phyloP scores from a whole-genome alignment of 2,113 vertebrate genomes.

The Corvus cornix region DNA sequence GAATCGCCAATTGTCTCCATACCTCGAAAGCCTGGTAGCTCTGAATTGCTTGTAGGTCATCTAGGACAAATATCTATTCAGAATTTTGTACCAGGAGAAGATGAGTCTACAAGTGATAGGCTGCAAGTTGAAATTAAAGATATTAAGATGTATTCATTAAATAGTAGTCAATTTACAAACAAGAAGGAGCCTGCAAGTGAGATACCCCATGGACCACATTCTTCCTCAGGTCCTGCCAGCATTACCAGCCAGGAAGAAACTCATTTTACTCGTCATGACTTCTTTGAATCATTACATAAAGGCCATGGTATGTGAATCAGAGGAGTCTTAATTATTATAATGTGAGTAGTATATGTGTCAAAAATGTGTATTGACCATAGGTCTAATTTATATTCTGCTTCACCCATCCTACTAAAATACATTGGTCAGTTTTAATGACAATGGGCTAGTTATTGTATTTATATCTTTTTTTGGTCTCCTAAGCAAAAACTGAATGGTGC shows the following conservation, averaged over 20 bases:
- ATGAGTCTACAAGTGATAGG: conserved; percentile 80
- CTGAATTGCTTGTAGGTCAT: conserved; percentile 91
- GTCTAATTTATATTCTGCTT: background rate
- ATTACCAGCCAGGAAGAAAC: conserved; percentile 79
- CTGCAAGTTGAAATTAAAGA: conserved; percentile 93
- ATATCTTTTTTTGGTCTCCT: background rate
- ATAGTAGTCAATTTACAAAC: conserved; percentile 79
- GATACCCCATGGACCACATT: background rate
- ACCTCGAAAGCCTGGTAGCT: conserved; percentile 90
- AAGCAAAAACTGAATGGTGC: background rate
- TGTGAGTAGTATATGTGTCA: background rate
- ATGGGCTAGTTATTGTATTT: background rate
- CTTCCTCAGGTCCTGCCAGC: conserved; percentile 54
- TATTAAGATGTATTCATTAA: conserved; percentile 93
- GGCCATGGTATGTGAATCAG: conserved; percentile 84
- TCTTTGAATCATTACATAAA: conserved; percentile 89
- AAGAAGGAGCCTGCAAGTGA: conserved; percentile 63
- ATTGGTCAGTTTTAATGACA: background rate
- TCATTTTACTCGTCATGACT: conserved; percentile 91
- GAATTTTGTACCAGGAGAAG: conserved; percentile 87
- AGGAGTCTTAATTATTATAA: background rate
- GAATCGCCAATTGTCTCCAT: conserved; percentile 94
- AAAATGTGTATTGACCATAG: background rate
- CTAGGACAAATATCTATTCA: conserved; percentile 93
- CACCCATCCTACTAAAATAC: background rate